Evolutionary conservation across 2,113 vertebrate species (phyloP), one percentile per base, ranked within the genome.

Genomic region (Pelmatolapia mariae): DNA sequence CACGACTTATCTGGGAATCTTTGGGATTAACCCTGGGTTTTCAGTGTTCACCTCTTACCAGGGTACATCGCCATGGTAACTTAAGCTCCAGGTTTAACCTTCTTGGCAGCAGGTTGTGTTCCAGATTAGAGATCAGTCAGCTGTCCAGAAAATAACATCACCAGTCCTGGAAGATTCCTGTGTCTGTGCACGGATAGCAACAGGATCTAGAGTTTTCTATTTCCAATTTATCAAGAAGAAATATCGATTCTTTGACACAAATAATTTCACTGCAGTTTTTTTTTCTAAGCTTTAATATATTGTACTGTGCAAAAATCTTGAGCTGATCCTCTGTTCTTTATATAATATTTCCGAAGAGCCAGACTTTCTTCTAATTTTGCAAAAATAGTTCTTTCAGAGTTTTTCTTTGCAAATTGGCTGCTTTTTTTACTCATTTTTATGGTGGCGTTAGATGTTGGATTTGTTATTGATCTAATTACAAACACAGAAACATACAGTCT

Each of bases 1-100:
- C 18, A 38, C 2, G 4, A 38, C 10, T 68, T 68, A 38, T 38
- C 33, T 50, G 10, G 0, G 71, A 47, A 0, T 29, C 40, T 47
- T 47, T 47, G 40, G 68, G 2, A 0, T 29, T 47, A 76, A 76
- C 15, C 71, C 43, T 5, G 10, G 71, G 10, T 50, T 31, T 50
- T 76, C 71, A 50, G 24, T 8, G n/a, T 31, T 76, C 71, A 31
- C 10, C 16, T 19, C 15, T 47, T 76, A 47, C 9, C 24, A 29
- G 24, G 71, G 71, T 47, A 29, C 71, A 76, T 47, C 4, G 0
- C 71, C 71, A 47, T 76, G 71, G 71, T 29, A 29, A 76, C 16
- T 19, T 76, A 76, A 47, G 43, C 6, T 76, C 24, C 43, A 47
- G 40, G 38, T 43, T 24, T 19, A 47, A 76, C 71, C 71, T 29